Evolutionary conservation across 2,113 vertebrate genomes (phyloP).

Genomic region (Mirounga angustirostris): DNA sequence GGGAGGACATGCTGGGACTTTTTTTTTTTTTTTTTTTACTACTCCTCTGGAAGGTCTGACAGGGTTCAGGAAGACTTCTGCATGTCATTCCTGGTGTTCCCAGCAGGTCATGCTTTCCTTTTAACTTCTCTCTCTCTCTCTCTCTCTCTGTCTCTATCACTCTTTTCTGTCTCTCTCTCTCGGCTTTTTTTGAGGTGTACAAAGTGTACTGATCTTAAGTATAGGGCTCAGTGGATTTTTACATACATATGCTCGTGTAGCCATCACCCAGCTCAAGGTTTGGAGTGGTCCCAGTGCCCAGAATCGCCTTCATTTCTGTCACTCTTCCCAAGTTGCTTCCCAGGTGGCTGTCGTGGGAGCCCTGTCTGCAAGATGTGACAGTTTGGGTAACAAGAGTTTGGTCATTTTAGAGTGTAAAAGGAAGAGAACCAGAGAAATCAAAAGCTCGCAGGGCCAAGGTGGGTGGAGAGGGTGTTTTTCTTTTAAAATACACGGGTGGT

Average conservation of each 20-base stretch:
- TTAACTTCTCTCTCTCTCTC: not conserved
- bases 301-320: slow-evolving; percentile 44
- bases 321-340: slow-evolving; percentile 53
- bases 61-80: slow-evolving; percentile 17
- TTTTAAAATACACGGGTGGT: slow-evolving; percentile 82
- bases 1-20: not conserved
- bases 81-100: slow-evolving; percentile 36
- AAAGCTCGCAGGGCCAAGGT: slow-evolving; percentile 73
- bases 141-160: not conserved
- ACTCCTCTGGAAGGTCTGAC: slow-evolving; percentile 30
- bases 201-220: not conserved
- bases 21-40: not conserved
- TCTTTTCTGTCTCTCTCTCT: not conserved
- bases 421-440: slow-evolving; percentile 73
- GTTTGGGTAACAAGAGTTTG: slow-evolving; percentile 67
- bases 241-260: not conserved
- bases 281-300: not conserved
- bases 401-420: slow-evolving; percentile 76
- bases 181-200: not conserved
- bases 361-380: slow-evolving; percentile 56
- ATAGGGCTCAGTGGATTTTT: slow-evolving; percentile 13
- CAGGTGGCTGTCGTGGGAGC: slow-evolving; percentile 37
- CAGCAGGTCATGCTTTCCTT: not conserved
- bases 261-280: slow-evolving; percentile 26
- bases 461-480: slow-evolving; percentile 83